Percentiles rank a stretch among this genome's conserved stretches.
Conservation (phyloP, 2,113 vertebrate genomes). For the Lipotes vexillifer region DNA sequence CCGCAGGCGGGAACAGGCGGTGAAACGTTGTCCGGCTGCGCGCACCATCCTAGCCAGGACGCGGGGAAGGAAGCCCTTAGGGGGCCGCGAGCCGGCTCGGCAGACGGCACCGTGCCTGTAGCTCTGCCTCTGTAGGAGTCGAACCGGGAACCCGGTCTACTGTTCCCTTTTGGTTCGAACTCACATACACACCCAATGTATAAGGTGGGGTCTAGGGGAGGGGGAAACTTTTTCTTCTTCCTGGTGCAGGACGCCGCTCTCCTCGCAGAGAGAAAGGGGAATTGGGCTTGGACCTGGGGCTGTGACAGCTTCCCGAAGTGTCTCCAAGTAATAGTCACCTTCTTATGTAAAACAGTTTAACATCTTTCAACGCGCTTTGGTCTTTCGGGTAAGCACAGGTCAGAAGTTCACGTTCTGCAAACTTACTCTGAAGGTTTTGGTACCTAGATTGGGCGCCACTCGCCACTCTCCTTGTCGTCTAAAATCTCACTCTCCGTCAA, state of each 20-base stretch:
- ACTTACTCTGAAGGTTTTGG: background rate
- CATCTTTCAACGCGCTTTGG: background rate
- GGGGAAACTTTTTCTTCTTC: background rate
- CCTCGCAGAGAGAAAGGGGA: background rate
- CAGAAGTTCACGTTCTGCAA: background rate
- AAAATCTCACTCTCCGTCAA: background rate
- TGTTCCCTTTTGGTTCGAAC: background rate
- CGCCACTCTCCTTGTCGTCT: background rate
- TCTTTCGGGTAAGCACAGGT: background rate
- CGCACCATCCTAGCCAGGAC: rapidly evolving
- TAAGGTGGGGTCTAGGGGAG: background rate
- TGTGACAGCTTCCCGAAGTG: background rate
- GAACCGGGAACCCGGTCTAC: background rate
- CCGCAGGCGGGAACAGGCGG: background rate
- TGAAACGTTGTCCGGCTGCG: background rate
- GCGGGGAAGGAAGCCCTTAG: rapidly evolving
- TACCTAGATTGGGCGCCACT: background rate
- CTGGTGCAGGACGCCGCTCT: background rate
- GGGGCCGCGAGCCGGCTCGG: too few species aligned
- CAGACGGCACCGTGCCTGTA: background rate
- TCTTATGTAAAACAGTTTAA: background rate
- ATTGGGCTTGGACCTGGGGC: background rate
- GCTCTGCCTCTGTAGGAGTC: background rate
- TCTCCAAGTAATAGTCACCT: background rate
- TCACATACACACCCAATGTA: rapidly evolving